Percentiles rank a stretch among this genome's conserved stretches.
Evolutionary conservation across 2,113 vertebrate species (phyloP).

Genomic region (Oceanites oceanicus): DNA sequence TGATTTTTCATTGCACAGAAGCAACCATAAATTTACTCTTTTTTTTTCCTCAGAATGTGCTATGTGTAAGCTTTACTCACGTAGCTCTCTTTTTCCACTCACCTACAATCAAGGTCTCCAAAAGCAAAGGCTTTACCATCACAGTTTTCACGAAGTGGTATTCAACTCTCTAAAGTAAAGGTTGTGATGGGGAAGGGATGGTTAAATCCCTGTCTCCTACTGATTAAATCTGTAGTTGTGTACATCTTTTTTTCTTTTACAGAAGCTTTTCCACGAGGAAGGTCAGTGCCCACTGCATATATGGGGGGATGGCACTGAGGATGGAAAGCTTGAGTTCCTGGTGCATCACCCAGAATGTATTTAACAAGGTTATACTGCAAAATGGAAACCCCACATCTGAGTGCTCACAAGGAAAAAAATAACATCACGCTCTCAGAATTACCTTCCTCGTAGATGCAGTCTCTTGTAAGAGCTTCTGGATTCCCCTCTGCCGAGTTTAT

Average conservation of each 20-base stretch:
- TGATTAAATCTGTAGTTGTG: too few relatives aligned
- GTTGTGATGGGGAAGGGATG: neutral
- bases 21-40: neutral
- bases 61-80: neutral
- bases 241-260: neutral
- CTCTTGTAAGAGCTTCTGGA: neutral
- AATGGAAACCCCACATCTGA: neutral
- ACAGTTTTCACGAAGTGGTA: neutral
- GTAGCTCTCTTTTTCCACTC: neutral
- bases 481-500: neutral
- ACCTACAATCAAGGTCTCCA: neutral
- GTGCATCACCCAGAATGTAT: neutral
- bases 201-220: neutral
- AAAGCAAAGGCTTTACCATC: neutral
- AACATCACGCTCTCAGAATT: neutral
- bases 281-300: neutral
- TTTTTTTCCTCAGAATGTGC: fast-evolving
- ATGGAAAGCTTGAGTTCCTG: neutral
- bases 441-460: neutral
- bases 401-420: neutral
- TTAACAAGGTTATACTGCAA: neutral
- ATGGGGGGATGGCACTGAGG: neutral
- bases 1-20: neutral
- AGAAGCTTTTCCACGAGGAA: neutral
- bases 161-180: neutral